phyloP scores from a whole-genome alignment of 2,888 invertebrate species.

The Diarsia rubi region DNA sequence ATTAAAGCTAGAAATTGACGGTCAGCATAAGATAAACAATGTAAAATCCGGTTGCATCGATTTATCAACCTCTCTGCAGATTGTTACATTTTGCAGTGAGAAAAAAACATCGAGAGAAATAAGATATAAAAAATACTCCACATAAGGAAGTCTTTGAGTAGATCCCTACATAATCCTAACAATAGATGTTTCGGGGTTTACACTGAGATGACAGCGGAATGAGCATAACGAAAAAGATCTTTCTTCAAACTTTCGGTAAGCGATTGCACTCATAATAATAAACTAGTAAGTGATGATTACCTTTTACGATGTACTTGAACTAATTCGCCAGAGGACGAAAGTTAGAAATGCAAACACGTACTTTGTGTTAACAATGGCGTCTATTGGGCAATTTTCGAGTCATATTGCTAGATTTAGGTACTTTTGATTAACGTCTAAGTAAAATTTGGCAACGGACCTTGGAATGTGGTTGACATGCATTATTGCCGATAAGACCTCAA shows the following conservation, averaged over 20 bases:
- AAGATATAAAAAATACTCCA: background rate
- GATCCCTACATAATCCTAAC: no score
- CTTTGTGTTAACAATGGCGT: slow-evolving; percentile 24
- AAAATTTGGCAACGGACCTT: slow-evolving; percentile 34
- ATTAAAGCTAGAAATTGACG: slow-evolving; percentile 26
- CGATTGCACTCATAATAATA: background rate
- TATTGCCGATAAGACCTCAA: slow-evolving; percentile 2
- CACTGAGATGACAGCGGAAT: background rate
- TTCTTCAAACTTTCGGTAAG: background rate
- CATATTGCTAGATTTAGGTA: slow-evolving; percentile 8
- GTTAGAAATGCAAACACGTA: slow-evolving; percentile 39
- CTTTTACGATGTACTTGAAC: slow-evolving; percentile 23
- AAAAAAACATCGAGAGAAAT: background rate
- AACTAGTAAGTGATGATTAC: background rate
- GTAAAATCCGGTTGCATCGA: slow-evolving; percentile 1
- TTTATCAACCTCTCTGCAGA: background rate
- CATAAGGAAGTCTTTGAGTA: background rate
- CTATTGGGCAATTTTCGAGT: slow-evolving; percentile 28
- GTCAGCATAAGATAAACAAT: slow-evolving; percentile 11
- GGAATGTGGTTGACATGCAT: slow-evolving; percentile 17
- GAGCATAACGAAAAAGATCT: background rate
- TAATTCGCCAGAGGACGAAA: slow-evolving; percentile 15
- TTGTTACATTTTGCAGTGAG: background rate
- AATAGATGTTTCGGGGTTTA: background rate
- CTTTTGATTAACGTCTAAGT: slow-evolving; percentile 23